Evolutionary conservation across 2,888 invertebrate genomes (phyloP), one percentile per base, ranked within the genome.

Genomic region (Dorcus parallelipipedus): DNA sequence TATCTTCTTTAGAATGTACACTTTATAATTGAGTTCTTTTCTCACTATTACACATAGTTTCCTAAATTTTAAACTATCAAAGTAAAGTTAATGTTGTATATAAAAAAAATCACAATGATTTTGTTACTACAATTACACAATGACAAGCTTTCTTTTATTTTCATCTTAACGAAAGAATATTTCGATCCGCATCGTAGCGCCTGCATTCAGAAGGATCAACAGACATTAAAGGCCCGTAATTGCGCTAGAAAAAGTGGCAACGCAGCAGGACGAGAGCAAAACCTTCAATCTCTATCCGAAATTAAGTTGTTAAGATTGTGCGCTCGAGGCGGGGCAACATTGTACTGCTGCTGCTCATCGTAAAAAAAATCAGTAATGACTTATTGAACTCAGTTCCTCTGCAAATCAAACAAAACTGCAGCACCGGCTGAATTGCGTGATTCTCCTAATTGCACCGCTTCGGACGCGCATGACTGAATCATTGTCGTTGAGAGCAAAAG

Each of bases 341-440:
- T 66, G 64, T 63, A 66, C 20, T 20, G 20, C 20, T n/a, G 38
- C 23, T 20, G 45, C 45, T 7, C 45, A 6, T 64, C 65, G 65
- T 63, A 14, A 64, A 68, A 68, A 70, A 70, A 68, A 70, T 69
- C 67, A 67, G 68, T 69, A 68, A 70, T 68, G 65, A 66, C 69
- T 69, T 68, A 70, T 69, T 70, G 67, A 66, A 67, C 66, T 63
- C 61, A 59, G 66, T 62, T 65, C 64, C 53, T 64, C 61, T 62
- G 56, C 58, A 64, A 67, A 60, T 56, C 52, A 62, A 54, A 62
- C 58, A 58, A 63, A 60, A 57, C 52, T 53, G 63, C 60, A 61
- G 58, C 55, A 10, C 45, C 45, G 45, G 23, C 3, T 9, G 45
- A 23, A 45, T 45, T 20, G 45, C 45, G 45, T 45, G 45, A 45